phyloP scores from a whole-genome alignment of 1,140 invertebrate genomes.

The Globodera rostochiensis region DNA sequence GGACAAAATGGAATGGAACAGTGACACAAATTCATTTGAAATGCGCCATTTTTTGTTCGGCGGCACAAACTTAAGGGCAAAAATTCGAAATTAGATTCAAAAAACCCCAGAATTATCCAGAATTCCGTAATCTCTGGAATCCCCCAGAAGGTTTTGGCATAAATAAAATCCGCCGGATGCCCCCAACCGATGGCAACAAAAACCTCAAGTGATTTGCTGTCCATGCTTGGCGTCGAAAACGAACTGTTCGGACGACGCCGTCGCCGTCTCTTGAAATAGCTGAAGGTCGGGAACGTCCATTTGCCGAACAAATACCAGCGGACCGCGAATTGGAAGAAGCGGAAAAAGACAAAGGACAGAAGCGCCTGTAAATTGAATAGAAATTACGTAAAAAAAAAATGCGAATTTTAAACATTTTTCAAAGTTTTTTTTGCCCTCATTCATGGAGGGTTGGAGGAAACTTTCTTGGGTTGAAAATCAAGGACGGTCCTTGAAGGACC shows the following conservation, averaged over 20 bases:
- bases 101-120: background rate
- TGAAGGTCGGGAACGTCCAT: slow-evolving; percentile 50
- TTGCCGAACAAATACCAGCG: slow-evolving; percentile 53
- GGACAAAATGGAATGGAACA: slow-evolving; percentile 63
- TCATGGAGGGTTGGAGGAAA: no score
- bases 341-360: slow-evolving; percentile 45
- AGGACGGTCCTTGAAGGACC: no score
- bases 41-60: slow-evolving; percentile 65
- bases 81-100: no score
- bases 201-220: slow-evolving; percentile 27
- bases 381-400: background rate
- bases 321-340: slow-evolving; percentile 41
- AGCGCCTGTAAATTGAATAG: slow-evolving; percentile 23
- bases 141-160: no score
- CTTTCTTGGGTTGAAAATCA: no score
- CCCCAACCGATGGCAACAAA: background rate
- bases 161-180: no score
- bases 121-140: background rate
- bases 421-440: no score
- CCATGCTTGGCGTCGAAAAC: background rate
- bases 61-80: slow-evolving; percentile 52
- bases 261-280: slow-evolving; percentile 44
- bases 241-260: background rate
- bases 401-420: no score
- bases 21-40: slow-evolving; percentile 62